Percentiles rank a stretch among this genome's conserved stretches.
Evolutionary conservation across 2,797 vertebrate species (phyloP).

Genomic region (Tauraco hartlaubi): DNA sequence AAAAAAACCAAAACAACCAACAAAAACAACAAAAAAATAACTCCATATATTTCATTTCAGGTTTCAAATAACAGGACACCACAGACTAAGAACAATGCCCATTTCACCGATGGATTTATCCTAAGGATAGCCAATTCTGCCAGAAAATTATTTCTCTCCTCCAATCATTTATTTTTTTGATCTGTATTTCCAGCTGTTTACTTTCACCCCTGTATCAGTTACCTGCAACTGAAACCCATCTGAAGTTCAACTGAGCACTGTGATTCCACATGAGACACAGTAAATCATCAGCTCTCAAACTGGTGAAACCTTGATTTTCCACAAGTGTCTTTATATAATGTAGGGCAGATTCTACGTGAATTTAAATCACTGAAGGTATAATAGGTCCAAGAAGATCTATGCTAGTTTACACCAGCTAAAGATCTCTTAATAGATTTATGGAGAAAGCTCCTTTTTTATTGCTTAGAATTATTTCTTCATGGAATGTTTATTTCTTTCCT

Average conservation of each 20-base stretch:
- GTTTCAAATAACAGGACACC: not conserved
- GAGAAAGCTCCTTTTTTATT: conserved; percentile 30
- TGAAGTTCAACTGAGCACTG: not conserved
- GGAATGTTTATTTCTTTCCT: not conserved
- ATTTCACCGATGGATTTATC: not conserved
- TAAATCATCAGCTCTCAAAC: not conserved
- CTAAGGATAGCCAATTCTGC: not conserved
- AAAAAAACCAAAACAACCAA: too few relatives aligned
- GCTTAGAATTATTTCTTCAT: not conserved
- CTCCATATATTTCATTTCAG: not conserved
- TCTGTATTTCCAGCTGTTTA: not conserved
- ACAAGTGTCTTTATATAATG: not conserved
- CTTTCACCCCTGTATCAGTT: not conserved
- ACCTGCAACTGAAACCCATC: not conserved
- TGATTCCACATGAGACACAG: not conserved
- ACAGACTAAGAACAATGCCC: not conserved
- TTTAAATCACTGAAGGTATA: not conserved
- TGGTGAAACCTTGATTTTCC: not conserved
- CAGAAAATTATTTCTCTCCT: not conserved
- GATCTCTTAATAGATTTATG: not conserved
- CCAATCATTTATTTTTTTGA: not conserved
- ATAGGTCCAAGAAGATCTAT: not conserved
- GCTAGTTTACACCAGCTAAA: not conserved
- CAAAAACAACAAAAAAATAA: not conserved
- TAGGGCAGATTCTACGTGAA: not conserved